Evolutionary conservation across 2,888 invertebrate species (phyloP), one percentile per base, ranked within the genome.

Genomic region (Drosophila meridionalis): DNA sequence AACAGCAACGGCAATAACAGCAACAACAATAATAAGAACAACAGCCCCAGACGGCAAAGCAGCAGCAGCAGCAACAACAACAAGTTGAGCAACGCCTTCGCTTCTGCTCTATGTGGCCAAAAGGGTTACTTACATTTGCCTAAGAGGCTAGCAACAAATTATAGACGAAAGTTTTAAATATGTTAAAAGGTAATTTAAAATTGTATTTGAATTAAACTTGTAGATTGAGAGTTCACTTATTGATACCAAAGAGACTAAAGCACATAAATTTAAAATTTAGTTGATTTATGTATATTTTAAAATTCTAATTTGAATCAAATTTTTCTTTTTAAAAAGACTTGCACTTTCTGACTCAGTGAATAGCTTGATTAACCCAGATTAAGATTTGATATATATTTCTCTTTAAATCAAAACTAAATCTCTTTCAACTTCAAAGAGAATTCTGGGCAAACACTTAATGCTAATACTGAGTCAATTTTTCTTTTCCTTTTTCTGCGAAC

Each of bases 1-100:
- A 69, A 56, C 42, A 14, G 28, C 50, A 47, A 47, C 28, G 12
- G 52, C 69, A 69, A 56, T 63, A 62, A 55, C 45, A 64, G 32
- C 65, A 60, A n/a, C 65, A 71, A 68, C 48, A 55, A 63, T 36
- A 34, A 43, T 53, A 66, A 59, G 30, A 60, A 36, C 47, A 66
- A 52, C 59, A 48, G 45, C 36, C 40, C 40, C 32, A 63, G 59
- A 73, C 50, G 42, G 45, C 68, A 53, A 30, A 62, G 12, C 36
- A 53, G 42, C 20, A 20, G n/a, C 57, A 65, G 42, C 47, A 58
- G 28, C 30, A 63, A 52, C 50, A 52, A 40, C 76, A 65, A 42
- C 53, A 69, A 69, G 34, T 30, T 53, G 56, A 69, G 69, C 76
- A 84, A 73, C 70, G 72, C 83, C 75, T 75, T 66, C 62, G 48